Evolutionary conservation across 2,888 invertebrate genomes (phyloP), one percentile per base, ranked within the genome.

Genomic region (Belgica antarctica): DNA sequence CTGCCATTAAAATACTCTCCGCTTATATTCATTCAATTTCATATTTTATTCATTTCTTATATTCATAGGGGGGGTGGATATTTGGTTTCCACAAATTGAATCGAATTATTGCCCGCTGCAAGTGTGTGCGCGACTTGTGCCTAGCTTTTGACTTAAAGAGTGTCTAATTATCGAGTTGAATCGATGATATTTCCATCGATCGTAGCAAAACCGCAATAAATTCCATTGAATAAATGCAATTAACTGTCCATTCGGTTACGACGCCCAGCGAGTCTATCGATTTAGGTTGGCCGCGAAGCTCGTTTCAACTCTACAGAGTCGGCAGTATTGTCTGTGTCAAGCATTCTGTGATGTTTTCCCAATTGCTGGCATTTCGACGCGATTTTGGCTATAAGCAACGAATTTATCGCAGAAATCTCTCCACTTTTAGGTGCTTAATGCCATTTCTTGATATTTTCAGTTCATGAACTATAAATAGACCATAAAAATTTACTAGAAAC

Each of bases 71-170:
- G 41, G 52, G n/a, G 46, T n/a, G 27, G 19, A 62, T 31, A 34
- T 36, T 8, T 22, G 17, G 22, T 19, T 24, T 19, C 41, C 63
- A 63, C 41, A 41, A 63, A n/a, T 63, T 24, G 36, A 63, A 63
- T 63, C 63, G 63, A 63, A 24, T 63, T 63, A 63, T 63, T n/a
- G n/a, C n/a, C n/a, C n/a, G n/a, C n/a, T n/a, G 15, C 27, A 61
- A 61, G 25, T 61, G 25, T n/a, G n/a, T n/a, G n/a, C n/a, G n/a
- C 34, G 34, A 34, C n/a, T 41, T 41, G n/a, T n/a, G n/a, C n/a
- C 10, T 10, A 41, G 41, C 5, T n/a, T 52, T 52, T 52, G 8
- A 34, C 15, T 52, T 12, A 22, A 24, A 22, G 52, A 4, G 52
- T 22, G 5, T 52, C 22, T 24, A 22, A 52, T 5, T 24, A 22